Evolutionary conservation across 2,113 vertebrate species (phyloP).

Genomic region (Patagioenas fasciata): DNA sequence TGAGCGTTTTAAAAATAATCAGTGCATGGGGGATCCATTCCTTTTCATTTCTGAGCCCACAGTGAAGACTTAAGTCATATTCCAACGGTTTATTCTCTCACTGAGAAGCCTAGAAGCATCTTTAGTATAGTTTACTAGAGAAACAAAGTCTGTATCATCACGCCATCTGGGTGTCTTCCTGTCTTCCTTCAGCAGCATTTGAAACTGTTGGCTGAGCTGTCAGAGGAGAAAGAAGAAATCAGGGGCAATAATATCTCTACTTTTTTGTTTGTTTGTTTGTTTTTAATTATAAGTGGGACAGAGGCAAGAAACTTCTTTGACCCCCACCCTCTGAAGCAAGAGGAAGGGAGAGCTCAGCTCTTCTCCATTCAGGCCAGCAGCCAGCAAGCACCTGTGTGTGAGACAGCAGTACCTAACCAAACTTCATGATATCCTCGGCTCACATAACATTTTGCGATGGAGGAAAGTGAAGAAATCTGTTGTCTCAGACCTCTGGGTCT

Average conservation of each 20-base stretch:
- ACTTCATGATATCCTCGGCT: neutral
- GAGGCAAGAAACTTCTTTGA: neutral
- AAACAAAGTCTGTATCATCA: neutral
- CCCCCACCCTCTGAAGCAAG: neutral
- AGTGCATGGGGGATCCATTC: neutral
- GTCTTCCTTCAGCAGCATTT: neutral
- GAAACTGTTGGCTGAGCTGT: neutral
- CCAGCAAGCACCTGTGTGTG: accelerated
- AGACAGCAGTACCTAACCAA: neutral
- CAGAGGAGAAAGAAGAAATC: neutral
- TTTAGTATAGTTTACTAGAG: neutral
- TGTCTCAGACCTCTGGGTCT: neutral
- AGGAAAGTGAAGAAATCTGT: neutral
- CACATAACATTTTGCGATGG: neutral
- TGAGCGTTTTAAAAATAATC: constrained; percentile 23
- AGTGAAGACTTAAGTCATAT: neutral
- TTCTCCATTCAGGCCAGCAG: neutral
- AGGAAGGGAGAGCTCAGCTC: neutral
- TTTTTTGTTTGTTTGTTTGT: neutral
- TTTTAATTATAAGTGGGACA: neutral
- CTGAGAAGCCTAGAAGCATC: neutral
- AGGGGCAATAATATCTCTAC: neutral
- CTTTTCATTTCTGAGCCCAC: neutral
- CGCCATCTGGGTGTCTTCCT: neutral
- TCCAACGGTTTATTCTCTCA: neutral